Percentiles rank a stretch among this genome's conserved stretches.
Evolutionary conservation across 2,113 vertebrate species (phyloP).

Genomic region (Trochalopteron elliotii): DNA sequence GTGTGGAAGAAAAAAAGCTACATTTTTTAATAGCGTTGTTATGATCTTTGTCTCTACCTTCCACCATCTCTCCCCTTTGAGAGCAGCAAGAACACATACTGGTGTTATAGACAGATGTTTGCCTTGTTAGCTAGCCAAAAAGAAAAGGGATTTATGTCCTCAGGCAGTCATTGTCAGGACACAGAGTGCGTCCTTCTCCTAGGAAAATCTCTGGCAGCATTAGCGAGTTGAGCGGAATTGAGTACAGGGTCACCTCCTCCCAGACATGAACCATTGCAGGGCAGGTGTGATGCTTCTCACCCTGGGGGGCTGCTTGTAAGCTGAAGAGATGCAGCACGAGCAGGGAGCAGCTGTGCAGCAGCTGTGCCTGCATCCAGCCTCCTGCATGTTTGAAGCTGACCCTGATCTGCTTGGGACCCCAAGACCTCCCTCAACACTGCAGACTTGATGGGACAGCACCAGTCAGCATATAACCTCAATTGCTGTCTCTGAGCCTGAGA

Average conservation of each 20-base stretch:
- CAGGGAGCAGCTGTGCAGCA: neutral
- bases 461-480: accelerated
- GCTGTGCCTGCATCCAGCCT: neutral
- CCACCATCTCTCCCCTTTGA: neutral
- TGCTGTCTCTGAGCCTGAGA: neutral
- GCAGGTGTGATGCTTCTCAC: neutral
- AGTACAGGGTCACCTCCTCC: neutral
- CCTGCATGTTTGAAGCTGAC: neutral
- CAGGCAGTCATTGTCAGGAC: neutral
- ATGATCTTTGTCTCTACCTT: neutral
- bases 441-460: neutral
- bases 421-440: neutral
- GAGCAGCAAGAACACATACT: neutral
- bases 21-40: neutral
- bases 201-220: neutral
- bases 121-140: neutral
- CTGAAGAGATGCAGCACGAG: accelerated
- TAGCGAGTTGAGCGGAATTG: accelerated
- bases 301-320: neutral
- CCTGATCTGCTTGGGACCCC: neutral
- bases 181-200: neutral
- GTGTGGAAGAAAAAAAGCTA: neutral
- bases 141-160: neutral
- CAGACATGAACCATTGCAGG: accelerated
- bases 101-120: neutral